Evolutionary conservation across 2,113 vertebrate species (phyloP), one percentile per base, ranked within the genome.

Genomic region (Pitta sordida): DNA sequence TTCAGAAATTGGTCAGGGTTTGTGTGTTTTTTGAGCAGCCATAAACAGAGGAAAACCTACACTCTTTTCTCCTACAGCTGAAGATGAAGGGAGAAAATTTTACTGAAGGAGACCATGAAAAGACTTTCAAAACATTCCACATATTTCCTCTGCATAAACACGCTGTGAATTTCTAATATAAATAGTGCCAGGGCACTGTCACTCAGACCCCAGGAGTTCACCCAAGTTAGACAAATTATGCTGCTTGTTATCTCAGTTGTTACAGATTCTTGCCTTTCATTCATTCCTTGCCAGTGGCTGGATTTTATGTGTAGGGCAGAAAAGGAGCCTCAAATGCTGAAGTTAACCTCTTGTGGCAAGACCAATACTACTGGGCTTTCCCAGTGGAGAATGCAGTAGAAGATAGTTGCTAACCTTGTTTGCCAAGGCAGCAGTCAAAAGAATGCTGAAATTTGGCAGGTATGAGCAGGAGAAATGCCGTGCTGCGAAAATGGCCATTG

Each of bases 191-290:
- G 78, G 79, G 79, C 87, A 92, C 90, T 86, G 91, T 77, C 93
- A 93, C 46, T 94, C 91, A 96, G 71, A 65, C 27, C 67, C 48
- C 82, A 94, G 91, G 68, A 85, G 79, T 7, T 83, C 84, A 91
- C 89, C 60, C 78, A 77, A 90, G 70, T 88, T 15, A 86, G 90
- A 86, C 71, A 78, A 88, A 94, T 91, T 64, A 74, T 49, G 68
- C 52, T 88, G 79, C 90, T 69, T 5, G 5, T 75, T 94, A 94
- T 88, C 95, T 87, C 87, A 55, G 49, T 48, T 86, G 73, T 76
- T 79, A 78, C 60, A 84, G 77, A 63, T 93, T 56, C 90, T 93
- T 91, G 91, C 76, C 63, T 90, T 91, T 92, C 91, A 74, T 94
- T 96, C 89, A 48, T 34, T 64, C 48, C 48, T 59, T 75, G 91